phyloP scores from a whole-genome alignment of 2,113 vertebrate species.

The Planiliza haematocheilus region DNA sequence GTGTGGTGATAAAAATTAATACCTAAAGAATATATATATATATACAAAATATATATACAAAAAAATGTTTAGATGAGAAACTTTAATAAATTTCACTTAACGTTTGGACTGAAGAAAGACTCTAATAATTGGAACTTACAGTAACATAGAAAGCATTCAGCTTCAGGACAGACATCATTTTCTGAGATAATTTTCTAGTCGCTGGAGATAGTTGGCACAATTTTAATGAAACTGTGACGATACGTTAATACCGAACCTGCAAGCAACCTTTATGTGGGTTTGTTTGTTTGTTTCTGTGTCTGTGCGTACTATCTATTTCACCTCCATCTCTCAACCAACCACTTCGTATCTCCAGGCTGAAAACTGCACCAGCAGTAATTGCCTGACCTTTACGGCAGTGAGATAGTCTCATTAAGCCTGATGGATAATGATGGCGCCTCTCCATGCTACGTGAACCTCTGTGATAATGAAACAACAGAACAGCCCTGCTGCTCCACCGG shows the following conservation, averaged over 20 bases:
- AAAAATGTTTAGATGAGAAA: no score
- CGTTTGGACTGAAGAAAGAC: no score
- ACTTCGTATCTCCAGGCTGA: slow-evolving; percentile 86
- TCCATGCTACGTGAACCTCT: slow-evolving; percentile 94
- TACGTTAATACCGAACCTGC: slow-evolving; percentile 20
- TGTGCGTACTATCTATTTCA: slow-evolving; percentile 51
- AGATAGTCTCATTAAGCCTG: slow-evolving; percentile 99
- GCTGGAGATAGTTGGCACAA: neutral
- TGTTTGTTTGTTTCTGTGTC: slow-evolving; percentile 28
- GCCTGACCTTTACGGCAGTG: slow-evolving; percentile 97
- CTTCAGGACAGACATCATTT: neutral
- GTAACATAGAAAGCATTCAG: no score
- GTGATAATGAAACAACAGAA: slow-evolving; percentile 96
- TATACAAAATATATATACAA: no score
- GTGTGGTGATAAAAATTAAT: no score
- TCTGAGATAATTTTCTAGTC: neutral
- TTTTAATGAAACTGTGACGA: slow-evolving; percentile 14
- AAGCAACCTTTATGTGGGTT: slow-evolving; percentile 27
- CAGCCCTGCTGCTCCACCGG: slow-evolving; percentile 75
- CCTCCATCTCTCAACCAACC: slow-evolving; percentile 71
- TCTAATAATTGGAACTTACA: no score
- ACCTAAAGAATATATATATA: no score
- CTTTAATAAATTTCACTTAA: no score
- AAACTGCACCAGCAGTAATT: slow-evolving; percentile 98
- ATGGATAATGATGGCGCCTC: slow-evolving; percentile 91